phyloP scores from a whole-genome alignment of 1,140 invertebrate species.

The Calliphora vicina region DNA sequence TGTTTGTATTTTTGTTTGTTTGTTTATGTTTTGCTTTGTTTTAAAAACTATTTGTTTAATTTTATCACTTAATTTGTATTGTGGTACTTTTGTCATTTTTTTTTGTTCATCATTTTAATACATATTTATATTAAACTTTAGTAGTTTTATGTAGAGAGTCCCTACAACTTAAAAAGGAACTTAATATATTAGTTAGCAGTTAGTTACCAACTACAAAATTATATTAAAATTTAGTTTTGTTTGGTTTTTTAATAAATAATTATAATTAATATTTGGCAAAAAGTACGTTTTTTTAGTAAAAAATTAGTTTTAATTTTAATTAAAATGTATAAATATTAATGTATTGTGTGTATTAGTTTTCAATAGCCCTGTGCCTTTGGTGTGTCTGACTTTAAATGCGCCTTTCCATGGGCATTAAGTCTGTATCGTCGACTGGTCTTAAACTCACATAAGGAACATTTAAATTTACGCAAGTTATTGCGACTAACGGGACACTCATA shows the following conservation, averaged over 20 bases:
- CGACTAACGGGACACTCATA: not conserved
- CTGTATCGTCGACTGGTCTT: not conserved
- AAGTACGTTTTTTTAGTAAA: conserved; percentile 33
- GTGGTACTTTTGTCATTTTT: conserved; percentile 7
- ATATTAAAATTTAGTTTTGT: no score
- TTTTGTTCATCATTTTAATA: not conserved
- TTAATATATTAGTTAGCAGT: not conserved
- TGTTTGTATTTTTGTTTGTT: not conserved
- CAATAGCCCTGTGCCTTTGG: no score
- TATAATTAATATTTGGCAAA: conserved; percentile 20
- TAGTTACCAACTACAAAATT: not conserved
- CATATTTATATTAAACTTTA: not conserved
- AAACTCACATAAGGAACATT: not conserved
- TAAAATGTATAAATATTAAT: no score
- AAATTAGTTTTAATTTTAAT: not conserved
- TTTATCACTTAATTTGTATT: conserved; percentile 41
- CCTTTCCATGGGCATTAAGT: not conserved
- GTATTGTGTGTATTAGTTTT: not conserved
- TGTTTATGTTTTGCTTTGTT: conserved; percentile 20
- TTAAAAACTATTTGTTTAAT: conserved; percentile 24
- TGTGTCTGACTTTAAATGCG: not conserved
- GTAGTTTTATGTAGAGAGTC: no score
- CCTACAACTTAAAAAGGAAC: not conserved
- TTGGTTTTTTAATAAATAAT: conserved; percentile 17
- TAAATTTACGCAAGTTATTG: not conserved